phyloP scores from a whole-genome alignment of 2,888 invertebrate species.

The Xestia ashworthii region DNA sequence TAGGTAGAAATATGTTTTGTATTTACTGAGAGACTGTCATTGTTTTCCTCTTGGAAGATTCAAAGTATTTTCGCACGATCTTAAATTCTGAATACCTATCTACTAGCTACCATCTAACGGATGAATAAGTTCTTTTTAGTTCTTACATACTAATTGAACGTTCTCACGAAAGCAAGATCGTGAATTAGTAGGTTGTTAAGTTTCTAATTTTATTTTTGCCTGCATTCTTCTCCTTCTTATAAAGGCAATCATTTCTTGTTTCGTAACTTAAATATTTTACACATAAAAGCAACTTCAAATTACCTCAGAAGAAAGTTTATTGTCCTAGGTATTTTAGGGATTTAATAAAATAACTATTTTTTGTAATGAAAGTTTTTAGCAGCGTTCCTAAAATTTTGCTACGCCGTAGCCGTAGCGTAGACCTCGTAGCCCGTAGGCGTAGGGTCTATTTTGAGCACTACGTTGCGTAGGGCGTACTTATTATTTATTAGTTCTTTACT shows the following conservation, averaged over 20 bases:
- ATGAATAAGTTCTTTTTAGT: conserved; percentile 66
- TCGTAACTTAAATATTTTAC: background rate
- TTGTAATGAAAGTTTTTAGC: background rate
- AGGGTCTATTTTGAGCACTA: conserved; percentile 4
- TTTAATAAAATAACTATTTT: background rate
- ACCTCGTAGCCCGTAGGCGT: conserved; percentile 8
- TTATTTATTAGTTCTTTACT: background rate
- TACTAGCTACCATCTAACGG: conserved; percentile 72
- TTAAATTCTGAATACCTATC: conserved; percentile 71
- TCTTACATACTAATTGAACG: conserved; percentile 68
- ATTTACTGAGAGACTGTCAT: conserved; percentile 44
- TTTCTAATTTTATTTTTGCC: conserved; percentile 63
- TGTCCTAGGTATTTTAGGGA: background rate
- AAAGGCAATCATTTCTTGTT: conserved; percentile 11
- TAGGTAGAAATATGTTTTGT: conserved; percentile 59
- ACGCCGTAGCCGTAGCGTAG: conserved; percentile 24
- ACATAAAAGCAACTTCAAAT: background rate
- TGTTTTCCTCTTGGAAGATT: conserved; percentile 54
- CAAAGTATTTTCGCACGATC: conserved; percentile 80
- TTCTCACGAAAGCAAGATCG: conserved; percentile 76
- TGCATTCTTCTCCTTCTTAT: conserved; percentile 23
- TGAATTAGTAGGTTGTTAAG: conserved; percentile 58
- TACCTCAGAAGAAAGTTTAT: background rate
- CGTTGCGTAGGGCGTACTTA: background rate
- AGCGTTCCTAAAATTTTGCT: conserved; percentile 11